Conservation (phyloP, 2,888 invertebrate genomes). For the Chrysolina haemoptera region DNA sequence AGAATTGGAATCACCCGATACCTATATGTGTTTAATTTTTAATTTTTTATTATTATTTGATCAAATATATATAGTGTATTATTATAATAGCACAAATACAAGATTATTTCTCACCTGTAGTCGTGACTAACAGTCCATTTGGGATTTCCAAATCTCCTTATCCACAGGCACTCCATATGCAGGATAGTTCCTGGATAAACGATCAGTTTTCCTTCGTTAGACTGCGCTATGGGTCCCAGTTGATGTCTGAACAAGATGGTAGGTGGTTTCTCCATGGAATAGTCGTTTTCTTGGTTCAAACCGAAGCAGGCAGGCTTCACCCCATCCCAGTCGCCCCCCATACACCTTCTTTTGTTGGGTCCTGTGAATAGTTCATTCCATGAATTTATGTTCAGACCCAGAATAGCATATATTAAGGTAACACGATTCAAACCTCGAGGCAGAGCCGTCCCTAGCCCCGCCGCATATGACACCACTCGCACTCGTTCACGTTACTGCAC, state of each 20-base stretch:
- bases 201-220: slow-evolving; percentile 87
- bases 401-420: too few relatives aligned
- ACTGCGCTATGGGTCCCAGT: slow-evolving; percentile 88
- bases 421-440: too few relatives aligned
- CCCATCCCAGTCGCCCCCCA: slow-evolving; percentile 87
- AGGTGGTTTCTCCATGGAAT: slow-evolving; percentile 89
- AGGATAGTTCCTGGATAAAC: slow-evolving; percentile 89
- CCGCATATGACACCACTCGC: too few relatives aligned
- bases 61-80: too few relatives aligned
- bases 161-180: slow-evolving; percentile 93
- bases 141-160: slow-evolving; percentile 87
- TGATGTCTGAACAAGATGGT: slow-evolving; percentile 88
- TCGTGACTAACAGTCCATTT: slow-evolving; percentile 85
- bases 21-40: too few relatives aligned
- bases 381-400: neutral
- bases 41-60: too few relatives aligned
- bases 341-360: slow-evolving; percentile 79
- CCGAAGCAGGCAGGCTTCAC: slow-evolving; percentile 84
- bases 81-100: too few relatives aligned
- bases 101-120: slow-evolving; percentile 70
- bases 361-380: slow-evolving; percentile 68
- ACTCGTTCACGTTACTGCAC: too few relatives aligned
- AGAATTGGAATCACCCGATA: too few relatives aligned
- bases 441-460: too few relatives aligned
- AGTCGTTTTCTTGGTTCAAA: slow-evolving; percentile 88